A percentile compares a stretch with the other conserved stretches of the same genome.
Conservation (phyloP, 2,888 invertebrate genomes). For the Noctua fimbriata region DNA sequence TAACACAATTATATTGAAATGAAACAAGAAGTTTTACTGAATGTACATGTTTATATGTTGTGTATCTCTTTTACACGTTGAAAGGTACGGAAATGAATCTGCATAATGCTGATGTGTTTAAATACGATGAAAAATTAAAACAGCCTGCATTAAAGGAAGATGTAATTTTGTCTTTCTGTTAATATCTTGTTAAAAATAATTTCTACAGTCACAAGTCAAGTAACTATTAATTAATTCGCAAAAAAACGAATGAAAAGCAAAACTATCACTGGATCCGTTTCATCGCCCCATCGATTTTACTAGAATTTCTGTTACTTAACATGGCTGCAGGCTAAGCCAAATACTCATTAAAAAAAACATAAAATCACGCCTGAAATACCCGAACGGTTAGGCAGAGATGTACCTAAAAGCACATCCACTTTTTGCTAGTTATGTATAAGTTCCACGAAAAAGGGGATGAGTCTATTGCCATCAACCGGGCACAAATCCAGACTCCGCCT, state of each 20-base stretch:
- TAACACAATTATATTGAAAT: conserved; percentile 44
- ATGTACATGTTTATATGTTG: neutral
- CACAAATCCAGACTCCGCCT: neutral
- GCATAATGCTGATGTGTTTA: neutral
- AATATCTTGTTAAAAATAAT: neutral
- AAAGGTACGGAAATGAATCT: neutral
- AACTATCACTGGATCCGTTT: no score
- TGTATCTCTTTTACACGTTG: neutral
- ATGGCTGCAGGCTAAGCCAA: no score
- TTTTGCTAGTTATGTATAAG: neutral
- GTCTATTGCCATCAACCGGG: neutral
- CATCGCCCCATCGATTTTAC: no score
- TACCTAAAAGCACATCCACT: neutral
- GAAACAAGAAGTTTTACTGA: conserved; percentile 26
- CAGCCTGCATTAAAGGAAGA: neutral
- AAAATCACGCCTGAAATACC: no score
- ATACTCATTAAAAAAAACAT: no score
- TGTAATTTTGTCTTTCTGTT: neutral
- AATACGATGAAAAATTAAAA: neutral
- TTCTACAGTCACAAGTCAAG: neutral
- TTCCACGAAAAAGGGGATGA: neutral
- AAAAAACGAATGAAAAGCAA: neutral
- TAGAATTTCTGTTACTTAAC: no score
- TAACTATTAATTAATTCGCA: neutral
- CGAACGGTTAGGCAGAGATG: no score